Conservation (phyloP, 2,888 invertebrate genomes). For the Crioceris asparagi region DNA sequence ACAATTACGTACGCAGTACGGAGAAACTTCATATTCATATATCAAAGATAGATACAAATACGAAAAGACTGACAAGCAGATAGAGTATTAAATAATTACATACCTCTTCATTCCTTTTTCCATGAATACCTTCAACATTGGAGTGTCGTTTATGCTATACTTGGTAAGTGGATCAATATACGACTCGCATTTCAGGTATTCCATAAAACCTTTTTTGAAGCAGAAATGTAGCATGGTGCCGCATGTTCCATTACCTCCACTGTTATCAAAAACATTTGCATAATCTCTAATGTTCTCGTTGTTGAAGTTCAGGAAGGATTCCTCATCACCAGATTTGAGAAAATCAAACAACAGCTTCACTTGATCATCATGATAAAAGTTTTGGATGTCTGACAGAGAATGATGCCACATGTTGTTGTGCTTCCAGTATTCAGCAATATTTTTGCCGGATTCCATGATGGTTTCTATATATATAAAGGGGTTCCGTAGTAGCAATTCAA, state of each 20-base stretch:
- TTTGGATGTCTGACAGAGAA: slow-evolving; percentile 6
- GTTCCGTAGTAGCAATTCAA: slow-evolving; percentile 14
- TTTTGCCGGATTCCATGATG: slow-evolving; percentile 15
- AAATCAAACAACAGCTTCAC: slow-evolving; percentile 17
- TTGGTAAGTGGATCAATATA: slow-evolving; percentile 8
- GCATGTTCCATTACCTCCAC: slow-evolving; percentile 11
- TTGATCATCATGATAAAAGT: slow-evolving; percentile 12
- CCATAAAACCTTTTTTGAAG: slow-evolving; percentile 20
- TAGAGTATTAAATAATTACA: too few relatives aligned
- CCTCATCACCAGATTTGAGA: slow-evolving; percentile 21
- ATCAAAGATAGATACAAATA: too few relatives aligned
- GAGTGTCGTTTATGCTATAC: slow-evolving; percentile 16
- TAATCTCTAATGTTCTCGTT: slow-evolving; percentile 18
- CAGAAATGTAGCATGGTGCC: slow-evolving; percentile 24
- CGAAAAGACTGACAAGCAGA: too few relatives aligned
- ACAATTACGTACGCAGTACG: too few relatives aligned
- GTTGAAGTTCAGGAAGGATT: slow-evolving; percentile 19
- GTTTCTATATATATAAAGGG: slow-evolving; percentile 19
- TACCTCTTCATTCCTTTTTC: slow-evolving; percentile 17
- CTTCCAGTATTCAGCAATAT: slow-evolving; percentile 19
- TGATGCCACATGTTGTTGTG: slow-evolving; percentile 12
- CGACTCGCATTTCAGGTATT: slow-evolving; percentile 14
- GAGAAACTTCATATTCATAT: too few relatives aligned
- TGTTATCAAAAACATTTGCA: slow-evolving; percentile 17
- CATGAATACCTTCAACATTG: slow-evolving; percentile 20